Conservation (phyloP, 2,888 invertebrate species). For the Cheilosia pagana region DNA sequence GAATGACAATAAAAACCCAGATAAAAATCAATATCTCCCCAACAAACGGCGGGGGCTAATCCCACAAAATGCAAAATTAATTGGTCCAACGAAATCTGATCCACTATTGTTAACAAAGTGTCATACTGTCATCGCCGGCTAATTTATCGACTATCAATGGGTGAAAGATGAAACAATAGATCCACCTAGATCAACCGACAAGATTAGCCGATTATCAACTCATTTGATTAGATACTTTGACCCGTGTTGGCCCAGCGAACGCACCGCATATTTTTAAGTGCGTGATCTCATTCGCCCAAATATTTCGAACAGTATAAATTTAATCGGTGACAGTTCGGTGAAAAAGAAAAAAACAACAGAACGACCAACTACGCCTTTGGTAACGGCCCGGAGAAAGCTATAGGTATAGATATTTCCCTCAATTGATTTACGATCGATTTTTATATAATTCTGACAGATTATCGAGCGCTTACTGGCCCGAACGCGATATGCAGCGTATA, state of each 20-base stretch:
- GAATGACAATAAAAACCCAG: conserved; percentile 46
- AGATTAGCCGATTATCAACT: conserved; percentile 5
- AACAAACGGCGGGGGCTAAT: background rate
- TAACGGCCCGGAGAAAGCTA: conserved; percentile 22
- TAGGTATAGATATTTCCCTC: background rate
- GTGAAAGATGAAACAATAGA: conserved; percentile 4
- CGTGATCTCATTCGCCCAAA: conserved; percentile 43
- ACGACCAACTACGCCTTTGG: conserved; percentile 34
- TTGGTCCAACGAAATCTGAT: conserved; percentile 56
- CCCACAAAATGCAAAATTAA: conserved; percentile 51
- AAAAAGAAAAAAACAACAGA: conserved; percentile 9
- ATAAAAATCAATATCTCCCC: conserved; percentile 42
- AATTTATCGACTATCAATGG: conserved; percentile 38
- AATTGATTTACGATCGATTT: conserved; percentile 26
- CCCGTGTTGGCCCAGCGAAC: conserved; percentile 2
- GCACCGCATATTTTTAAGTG: conserved; percentile 16
- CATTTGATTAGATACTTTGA: conserved; percentile 2
- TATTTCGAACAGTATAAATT: conserved; percentile 34
- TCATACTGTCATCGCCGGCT: background rate
- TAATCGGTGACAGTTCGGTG: conserved; percentile 50
- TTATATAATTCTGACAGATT: conserved; percentile 49
- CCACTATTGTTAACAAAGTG: conserved; percentile 44
- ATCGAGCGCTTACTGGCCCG: conserved; percentile 26
- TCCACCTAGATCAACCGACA: conserved; percentile 4
- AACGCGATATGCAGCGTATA: conserved; percentile 31